Conservation (phyloP, 2,113 vertebrate genomes). For the Potamarius usumacintae region DNA sequence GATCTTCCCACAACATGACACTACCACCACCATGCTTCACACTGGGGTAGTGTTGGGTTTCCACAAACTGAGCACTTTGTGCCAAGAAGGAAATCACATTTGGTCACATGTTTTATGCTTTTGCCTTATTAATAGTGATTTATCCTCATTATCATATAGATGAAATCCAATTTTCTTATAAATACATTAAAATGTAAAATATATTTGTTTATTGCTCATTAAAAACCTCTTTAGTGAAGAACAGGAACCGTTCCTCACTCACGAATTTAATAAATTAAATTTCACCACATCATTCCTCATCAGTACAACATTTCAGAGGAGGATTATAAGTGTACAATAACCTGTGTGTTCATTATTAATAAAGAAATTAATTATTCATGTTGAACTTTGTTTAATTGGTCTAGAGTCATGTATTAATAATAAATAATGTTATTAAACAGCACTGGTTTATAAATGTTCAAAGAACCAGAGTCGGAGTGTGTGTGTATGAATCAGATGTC, state of each 20-base stretch:
- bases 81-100: background rate
- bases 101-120: background rate
- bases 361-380: constrained; percentile 1
- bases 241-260: background rate
- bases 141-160: background rate
- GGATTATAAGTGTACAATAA: background rate
- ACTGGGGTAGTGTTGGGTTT: background rate
- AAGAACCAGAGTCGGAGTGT: background rate
- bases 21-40: background rate
- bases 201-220: background rate
- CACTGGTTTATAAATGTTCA: background rate
- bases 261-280: background rate
- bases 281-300: background rate
- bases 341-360: background rate
- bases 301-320: background rate
- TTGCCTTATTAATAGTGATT: background rate
- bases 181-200: background rate
- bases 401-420: background rate
- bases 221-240: background rate
- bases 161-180: too few relatives aligned
- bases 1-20: background rate
- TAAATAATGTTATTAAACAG: background rate
- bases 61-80: background rate
- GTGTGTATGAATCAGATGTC: background rate
- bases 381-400: background rate